Percentiles rank a stretch among this genome's conserved stretches.
Conservation (phyloP, 2,888 invertebrate genomes). For the Ectemnius continuus region DNA sequence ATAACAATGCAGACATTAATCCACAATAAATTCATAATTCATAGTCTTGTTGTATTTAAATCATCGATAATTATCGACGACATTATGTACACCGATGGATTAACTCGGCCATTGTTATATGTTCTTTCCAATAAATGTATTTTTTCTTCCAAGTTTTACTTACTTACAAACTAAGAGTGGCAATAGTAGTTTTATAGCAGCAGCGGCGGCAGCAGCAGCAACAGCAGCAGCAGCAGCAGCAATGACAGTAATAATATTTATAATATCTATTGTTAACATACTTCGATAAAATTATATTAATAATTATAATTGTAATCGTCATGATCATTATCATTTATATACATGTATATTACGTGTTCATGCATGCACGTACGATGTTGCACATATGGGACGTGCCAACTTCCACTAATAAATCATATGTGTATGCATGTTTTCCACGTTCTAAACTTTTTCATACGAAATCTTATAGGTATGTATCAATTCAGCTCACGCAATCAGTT, state of each 20-base stretch:
- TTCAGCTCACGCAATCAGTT: conserved; percentile 40
- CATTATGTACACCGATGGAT: conserved; percentile 38
- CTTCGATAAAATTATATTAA: conserved; percentile 69
- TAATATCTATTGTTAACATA: conserved; percentile 67
- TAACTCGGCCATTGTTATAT: conserved; percentile 47
- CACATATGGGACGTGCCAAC: conserved; percentile 21
- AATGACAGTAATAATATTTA: conserved; percentile 62
- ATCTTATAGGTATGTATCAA: conserved; percentile 56
- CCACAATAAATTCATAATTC: conserved; percentile 38
- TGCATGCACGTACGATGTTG: conserved; percentile 48
- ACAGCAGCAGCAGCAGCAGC: conserved; percentile 52
- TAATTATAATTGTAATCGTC: conserved; percentile 68
- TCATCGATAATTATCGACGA: conserved; percentile 35
- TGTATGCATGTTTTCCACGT: conserved; percentile 60
- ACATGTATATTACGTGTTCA: conserved; percentile 59
- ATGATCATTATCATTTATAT: conserved; percentile 68
- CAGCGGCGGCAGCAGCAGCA: conserved; percentile 51
- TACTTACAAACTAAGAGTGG: conserved; percentile 65
- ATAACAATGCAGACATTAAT: conserved; percentile 53
- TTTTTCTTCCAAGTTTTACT: conserved; percentile 50
- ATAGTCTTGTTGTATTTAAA: conserved; percentile 38
- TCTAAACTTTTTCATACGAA: conserved; percentile 58
- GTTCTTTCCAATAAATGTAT: conserved; percentile 63
- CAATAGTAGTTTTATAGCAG: conserved; percentile 67
- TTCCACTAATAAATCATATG: conserved; percentile 36